These are phyloP conservation scores for Drosophila micromelanica DNA, from an alignment of 1,140 invertebrate genomes.

Conservation along the genomic window DNA sequence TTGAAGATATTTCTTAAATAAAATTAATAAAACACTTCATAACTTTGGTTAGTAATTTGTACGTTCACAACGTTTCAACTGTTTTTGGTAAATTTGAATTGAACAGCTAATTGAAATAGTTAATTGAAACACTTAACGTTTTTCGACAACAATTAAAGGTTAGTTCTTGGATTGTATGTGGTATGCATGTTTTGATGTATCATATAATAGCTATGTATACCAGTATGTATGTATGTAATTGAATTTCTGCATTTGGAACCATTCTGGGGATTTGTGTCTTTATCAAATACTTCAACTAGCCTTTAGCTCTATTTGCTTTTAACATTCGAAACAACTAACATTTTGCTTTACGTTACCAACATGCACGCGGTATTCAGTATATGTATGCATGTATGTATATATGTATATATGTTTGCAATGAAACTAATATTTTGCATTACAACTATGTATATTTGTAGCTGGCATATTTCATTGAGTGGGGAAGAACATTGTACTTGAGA, in stretches of 20 bases:
- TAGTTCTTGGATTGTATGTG: slow-evolving; percentile 42
- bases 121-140: slow-evolving; percentile 60
- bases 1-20: slow-evolving; percentile 55
- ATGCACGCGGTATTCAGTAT: slow-evolving; percentile 3
- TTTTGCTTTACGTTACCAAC: neutral
- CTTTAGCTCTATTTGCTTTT: slow-evolving; percentile 9
- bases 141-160: slow-evolving; percentile 48
- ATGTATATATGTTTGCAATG: slow-evolving; percentile 5
- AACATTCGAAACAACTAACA: slow-evolving; percentile 9
- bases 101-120: slow-evolving; percentile 52
- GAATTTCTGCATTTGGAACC: slow-evolving; percentile 5
- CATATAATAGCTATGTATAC: slow-evolving; percentile 11
- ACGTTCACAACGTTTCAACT: slow-evolving; percentile 41
- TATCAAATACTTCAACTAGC: neutral
- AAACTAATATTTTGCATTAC: slow-evolving; percentile 12
- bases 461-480: slow-evolving; percentile 43
- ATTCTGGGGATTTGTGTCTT: neutral
- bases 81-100: slow-evolving; percentile 38
- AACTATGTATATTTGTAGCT: slow-evolving; percentile 33
- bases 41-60: slow-evolving; percentile 25
- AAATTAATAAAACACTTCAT: slow-evolving; percentile 56
- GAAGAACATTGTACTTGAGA: slow-evolving; percentile 59
- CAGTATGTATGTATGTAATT: slow-evolving; percentile 8
- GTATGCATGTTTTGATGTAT: slow-evolving; percentile 10
- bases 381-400: slow-evolving; percentile 16